phyloP scores from a whole-genome alignment of 1,140 invertebrate genomes.

The Drosophila serrata region DNA sequence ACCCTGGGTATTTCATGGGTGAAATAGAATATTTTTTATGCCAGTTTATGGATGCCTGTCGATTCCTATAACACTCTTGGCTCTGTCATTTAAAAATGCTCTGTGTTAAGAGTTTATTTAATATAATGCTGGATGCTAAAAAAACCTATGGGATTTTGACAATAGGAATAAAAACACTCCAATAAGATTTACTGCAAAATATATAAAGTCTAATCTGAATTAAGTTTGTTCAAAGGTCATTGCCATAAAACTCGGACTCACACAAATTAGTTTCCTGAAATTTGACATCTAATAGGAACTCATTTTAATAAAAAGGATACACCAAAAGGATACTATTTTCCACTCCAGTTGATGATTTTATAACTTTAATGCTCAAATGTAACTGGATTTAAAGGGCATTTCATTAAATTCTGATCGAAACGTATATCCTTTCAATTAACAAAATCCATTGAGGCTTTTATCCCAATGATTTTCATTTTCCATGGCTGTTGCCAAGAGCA shows the following conservation, averaged over 20 bases:
- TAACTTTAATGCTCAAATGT: slow-evolving; percentile 7
- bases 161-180: background rate
- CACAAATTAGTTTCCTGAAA: background rate
- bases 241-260: background rate
- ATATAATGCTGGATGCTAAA: background rate
- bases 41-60: background rate
- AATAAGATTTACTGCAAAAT: background rate
- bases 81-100: background rate
- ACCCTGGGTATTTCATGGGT: slow-evolving; percentile 17
- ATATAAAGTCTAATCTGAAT: background rate
- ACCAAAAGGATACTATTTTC: background rate
- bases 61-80: background rate
- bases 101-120: background rate
- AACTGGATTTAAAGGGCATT: background rate
- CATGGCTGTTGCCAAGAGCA: slow-evolving; percentile 20
- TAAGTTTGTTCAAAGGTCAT: background rate
- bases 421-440: slow-evolving; percentile 9
- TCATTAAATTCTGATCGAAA: slow-evolving; percentile 9
- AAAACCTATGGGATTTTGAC: background rate
- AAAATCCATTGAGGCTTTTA: slow-evolving; percentile 24
- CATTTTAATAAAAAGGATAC: background rate
- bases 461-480: slow-evolving; percentile 18
- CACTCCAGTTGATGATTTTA: background rate
- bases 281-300: background rate
- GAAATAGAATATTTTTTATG: slow-evolving; percentile 23